These are phyloP conservation scores for Crypturellus undulatus DNA, from an alignment of 2,113 vertebrate genomes.

Conservation along the genomic window DNA sequence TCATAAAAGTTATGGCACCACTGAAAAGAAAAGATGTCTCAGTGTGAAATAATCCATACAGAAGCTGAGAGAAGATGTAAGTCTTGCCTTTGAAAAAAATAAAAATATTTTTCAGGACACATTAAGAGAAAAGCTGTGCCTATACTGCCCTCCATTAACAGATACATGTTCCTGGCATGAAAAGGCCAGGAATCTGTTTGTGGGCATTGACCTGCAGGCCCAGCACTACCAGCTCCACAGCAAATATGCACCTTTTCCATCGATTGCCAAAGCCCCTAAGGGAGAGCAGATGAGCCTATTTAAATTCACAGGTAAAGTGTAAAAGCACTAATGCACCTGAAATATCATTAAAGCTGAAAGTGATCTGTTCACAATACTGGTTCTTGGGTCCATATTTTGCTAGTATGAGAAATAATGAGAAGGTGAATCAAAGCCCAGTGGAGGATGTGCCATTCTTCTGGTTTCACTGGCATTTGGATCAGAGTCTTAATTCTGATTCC, in stretches of 20 bases:
- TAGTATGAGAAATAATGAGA: fast-evolving
- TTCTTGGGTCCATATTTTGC: fast-evolving
- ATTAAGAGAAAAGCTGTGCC: background rate
- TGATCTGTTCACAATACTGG: fast-evolving
- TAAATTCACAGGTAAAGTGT: fast-evolving
- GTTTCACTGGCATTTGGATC: background rate
- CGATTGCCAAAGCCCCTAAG: fast-evolving
- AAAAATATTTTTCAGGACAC: background rate
- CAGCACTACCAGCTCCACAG: background rate
- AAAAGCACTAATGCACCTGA: background rate
- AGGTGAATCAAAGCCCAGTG: fast-evolving
- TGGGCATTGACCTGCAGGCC: background rate
- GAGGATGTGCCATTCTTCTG: background rate
- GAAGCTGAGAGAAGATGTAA: background rate
- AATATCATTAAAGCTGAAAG: background rate
- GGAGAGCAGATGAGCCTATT: background rate
- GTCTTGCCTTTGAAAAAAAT: background rate
- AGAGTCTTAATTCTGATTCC: background rate
- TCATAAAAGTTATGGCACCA: background rate
- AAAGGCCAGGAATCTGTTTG: background rate
- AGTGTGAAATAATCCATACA: background rate
- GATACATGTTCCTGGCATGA: background rate
- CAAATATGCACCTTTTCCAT: background rate
- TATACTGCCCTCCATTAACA: fast-evolving
- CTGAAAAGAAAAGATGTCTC: background rate